phyloP scores from a whole-genome alignment of 2,797 vertebrate species.

The Lithobates pipiens region DNA sequence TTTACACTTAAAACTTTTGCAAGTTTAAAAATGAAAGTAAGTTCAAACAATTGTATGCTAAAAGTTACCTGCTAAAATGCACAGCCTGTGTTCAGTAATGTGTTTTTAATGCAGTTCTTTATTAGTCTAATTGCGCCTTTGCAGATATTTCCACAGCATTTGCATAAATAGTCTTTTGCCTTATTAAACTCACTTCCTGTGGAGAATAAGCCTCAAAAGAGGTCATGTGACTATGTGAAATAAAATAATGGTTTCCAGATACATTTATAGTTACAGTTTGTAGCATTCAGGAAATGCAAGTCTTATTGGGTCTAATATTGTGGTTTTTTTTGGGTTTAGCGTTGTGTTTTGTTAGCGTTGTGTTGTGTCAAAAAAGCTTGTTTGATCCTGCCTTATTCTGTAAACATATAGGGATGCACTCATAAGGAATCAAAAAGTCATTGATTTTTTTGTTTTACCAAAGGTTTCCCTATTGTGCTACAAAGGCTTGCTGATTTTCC shows the following conservation, averaged over 20 bases:
- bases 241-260: not conserved
- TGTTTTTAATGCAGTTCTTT: conserved; percentile 31
- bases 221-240: not conserved
- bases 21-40: not conserved
- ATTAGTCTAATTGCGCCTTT: conserved; percentile 20
- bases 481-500: not conserved
- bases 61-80: not conserved
- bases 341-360: no score
- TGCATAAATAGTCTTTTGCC: not conserved
- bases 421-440: no score
- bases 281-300: not conserved
- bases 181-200: conserved; percentile 22
- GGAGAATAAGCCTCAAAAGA: not conserved
- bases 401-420: not conserved
- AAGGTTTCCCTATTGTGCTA: not conserved
- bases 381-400: not conserved
- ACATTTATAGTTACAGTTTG: not conserved
- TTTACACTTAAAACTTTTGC: conserved; percentile 11
- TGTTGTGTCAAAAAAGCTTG: not conserved
- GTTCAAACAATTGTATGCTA: conserved; percentile 19
- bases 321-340: no score
- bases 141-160: not conserved
- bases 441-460: not conserved
- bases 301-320: not conserved
- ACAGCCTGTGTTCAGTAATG: conserved; percentile 5